Evolutionary conservation across 2,888 invertebrate genomes (phyloP), one percentile per base, ranked within the genome.

Genomic region (Lasius platythorax): DNA sequence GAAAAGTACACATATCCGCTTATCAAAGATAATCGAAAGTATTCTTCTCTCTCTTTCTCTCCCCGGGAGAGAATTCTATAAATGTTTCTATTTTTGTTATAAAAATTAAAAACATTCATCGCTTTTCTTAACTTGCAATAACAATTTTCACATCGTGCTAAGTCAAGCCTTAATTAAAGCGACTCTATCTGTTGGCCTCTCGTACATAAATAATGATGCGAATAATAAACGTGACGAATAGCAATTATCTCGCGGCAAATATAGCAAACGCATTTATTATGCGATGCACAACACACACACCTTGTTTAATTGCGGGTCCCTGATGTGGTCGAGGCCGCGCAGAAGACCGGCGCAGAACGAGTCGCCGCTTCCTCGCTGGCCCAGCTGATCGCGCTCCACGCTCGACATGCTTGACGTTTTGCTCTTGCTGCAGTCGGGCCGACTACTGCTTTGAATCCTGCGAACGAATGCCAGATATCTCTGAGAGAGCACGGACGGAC

Each of bases 291-390:
- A 83, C 37, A 53, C 94, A 97, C 97, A 53, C 94, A 97, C 97
- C 97, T 97, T 97, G 94, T 97, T 97, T 12, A 97, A 95, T 83
- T 96, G 96, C 2, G 97, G 97, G 93, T 97, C 96, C 85, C 96
- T 96, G 67, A 97, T 95, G 87, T 96, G 96, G 95, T 97, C 97
- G 88, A 97, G 95, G 82, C 97, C 97, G 81, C 96, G 96, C 81
- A 96, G 93, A 83, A 96, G 96, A 93, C 96, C 96, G 90, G 96
- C 95, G 87, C 96, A 95, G 88, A 95, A 94, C 81, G 94, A 93
- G 92, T 97, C 96, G 81, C 96, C 96, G 5, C 94, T 93, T 46
- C 95, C 95, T 92, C 96, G 95, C 87, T 96, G 95, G 94, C 96
- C 97, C 95, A 96, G 95, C 95, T 96, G 96, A 94, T 97, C 97